Conservation (phyloP, 2,797 vertebrate species). For the Benthosema pterotum region DNA sequence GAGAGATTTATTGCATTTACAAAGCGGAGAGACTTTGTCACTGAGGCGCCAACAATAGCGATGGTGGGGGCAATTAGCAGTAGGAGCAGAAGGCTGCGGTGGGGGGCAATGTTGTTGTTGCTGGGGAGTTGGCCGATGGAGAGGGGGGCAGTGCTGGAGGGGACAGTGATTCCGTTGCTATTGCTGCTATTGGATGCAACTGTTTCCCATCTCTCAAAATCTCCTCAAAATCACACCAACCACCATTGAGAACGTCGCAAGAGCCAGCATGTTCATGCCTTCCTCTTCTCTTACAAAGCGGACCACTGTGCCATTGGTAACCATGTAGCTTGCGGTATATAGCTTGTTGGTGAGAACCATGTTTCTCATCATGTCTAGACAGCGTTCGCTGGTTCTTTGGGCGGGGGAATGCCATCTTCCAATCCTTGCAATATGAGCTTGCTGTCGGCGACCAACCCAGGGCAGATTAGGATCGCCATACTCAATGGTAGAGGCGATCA, state of each 20-base stretch:
- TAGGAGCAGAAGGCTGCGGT: too few species aligned
- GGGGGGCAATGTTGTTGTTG: too few species aligned
- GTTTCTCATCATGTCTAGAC: conserved; percentile 91
- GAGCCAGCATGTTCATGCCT: conserved; percentile 91
- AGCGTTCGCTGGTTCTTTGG: conserved; percentile 88
- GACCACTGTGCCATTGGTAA: conserved; percentile 46
- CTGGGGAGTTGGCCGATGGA: too few species aligned
- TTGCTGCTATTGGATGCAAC: conserved; percentile 87
- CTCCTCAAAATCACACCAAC: conserved; percentile 89
- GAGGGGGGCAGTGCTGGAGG: too few species aligned
- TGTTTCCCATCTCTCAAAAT: conserved; percentile 88
- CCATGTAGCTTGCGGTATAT: conserved; percentile 84
- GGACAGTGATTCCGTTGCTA: too few species aligned
- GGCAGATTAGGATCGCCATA: conserved; percentile 84
- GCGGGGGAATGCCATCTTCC: conserved; percentile 17
- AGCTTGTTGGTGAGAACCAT: conserved; percentile 90
- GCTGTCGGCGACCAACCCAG: conserved; percentile 61
- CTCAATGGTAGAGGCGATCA: conserved; percentile 88
- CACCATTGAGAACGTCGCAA: conserved; percentile 90
- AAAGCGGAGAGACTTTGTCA: too few species aligned
- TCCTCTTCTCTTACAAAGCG: conserved; percentile 77
- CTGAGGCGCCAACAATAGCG: too few species aligned
- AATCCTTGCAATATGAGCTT: background rate
- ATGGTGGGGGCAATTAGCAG: too few species aligned
- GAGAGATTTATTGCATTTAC: too few species aligned